These are phyloP conservation scores for Pagrus major DNA, from an alignment of 2,113 vertebrate genomes.

Conservation along the genomic window DNA sequence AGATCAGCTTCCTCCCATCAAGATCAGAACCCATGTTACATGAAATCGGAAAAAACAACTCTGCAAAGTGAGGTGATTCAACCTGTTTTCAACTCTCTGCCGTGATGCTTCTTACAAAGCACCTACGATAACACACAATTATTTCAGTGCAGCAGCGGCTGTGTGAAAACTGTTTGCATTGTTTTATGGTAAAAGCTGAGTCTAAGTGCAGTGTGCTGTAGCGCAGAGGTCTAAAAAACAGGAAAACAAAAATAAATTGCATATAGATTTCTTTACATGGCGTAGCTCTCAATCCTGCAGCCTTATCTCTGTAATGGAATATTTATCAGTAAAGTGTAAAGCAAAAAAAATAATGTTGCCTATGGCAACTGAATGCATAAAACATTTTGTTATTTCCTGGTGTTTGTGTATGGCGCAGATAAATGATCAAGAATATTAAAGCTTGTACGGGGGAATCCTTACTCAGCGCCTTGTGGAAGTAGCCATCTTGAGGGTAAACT, in stretches of 20 bases:
- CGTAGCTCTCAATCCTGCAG: constrained; percentile 40
- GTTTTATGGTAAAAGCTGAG: constrained; percentile 31
- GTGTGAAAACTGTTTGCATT: not conserved
- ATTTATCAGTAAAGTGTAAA: constrained; percentile 70
- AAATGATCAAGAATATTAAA: constrained; percentile 61
- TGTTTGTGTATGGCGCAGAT: constrained; percentile 61
- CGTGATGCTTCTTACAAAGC: constrained; percentile 1
- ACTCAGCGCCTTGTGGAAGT: constrained; percentile 53
- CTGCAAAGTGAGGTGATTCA: constrained; percentile 16
- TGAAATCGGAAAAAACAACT: constrained; percentile 48
- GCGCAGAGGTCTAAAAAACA: constrained; percentile 33
- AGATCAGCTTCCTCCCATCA: constrained; percentile 65
- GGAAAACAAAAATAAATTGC: constrained; percentile 63
- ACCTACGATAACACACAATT: constrained; percentile 34
- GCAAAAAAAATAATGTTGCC: constrained; percentile 56
- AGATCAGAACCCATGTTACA: constrained; percentile 62
- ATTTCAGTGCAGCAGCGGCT: not conserved
- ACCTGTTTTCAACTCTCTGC: constrained; percentile 22
- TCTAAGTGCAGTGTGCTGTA: constrained; percentile 1
- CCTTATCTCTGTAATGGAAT: constrained; percentile 81
- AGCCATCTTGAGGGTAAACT: constrained; percentile 52
- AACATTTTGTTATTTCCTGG: constrained; percentile 61
- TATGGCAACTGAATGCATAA: constrained; percentile 66
- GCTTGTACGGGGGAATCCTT: constrained; percentile 49
- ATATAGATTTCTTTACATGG: constrained; percentile 63